These are phyloP conservation scores for Lepidochrysops patricia DNA, from an alignment of 2,888 invertebrate genomes.

Conservation along the genomic window DNA sequence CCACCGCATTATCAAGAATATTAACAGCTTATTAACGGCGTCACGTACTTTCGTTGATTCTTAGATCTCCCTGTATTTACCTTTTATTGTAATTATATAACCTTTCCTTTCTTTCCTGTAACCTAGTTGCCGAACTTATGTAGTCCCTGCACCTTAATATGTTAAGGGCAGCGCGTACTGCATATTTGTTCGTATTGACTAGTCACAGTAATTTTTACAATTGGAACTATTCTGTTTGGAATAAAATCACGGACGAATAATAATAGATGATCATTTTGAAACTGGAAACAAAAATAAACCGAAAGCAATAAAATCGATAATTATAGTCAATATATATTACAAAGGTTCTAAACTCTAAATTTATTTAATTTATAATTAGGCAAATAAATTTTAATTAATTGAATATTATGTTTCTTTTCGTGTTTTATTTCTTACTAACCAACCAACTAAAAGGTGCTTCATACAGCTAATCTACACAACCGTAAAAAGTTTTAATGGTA, in stretches of 20 bases:
- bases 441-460: too few species aligned
- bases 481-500: too few species aligned
- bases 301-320: neutral
- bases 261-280: too few species aligned
- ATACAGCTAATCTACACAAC: too few species aligned
- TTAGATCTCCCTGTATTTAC: neutral
- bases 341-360: neutral
- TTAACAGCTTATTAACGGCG: too few species aligned
- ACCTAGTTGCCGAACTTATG: neutral
- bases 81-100: neutral
- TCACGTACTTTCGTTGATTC: neutral
- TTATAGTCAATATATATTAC: neutral
- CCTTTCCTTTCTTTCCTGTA: neutral
- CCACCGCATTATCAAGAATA: too few species aligned
- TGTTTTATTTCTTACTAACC: too few species aligned
- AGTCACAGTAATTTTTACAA: too few species aligned
- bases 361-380: too few species aligned
- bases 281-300: neutral
- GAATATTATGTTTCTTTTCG: too few species aligned
- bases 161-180: neutral
- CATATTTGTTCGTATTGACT: neutral
- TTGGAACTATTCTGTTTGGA: too few species aligned
- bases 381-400: neutral
- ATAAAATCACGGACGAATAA: too few species aligned
- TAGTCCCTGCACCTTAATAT: neutral